Evolutionary conservation across 2,888 invertebrate genomes (phyloP).

Genomic region (Meganola albula): DNA sequence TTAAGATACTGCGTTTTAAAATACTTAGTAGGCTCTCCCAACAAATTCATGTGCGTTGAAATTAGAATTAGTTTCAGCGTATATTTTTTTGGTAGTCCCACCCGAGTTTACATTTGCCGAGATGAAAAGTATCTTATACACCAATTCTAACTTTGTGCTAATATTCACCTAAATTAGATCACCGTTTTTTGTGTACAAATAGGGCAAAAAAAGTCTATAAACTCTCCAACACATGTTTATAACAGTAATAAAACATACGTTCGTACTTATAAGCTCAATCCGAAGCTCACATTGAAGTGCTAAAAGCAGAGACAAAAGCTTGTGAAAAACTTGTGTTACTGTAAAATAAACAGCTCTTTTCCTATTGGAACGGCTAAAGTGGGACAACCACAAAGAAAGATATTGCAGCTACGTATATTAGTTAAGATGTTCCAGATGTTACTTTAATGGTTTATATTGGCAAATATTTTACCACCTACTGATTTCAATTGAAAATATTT

Average conservation of each 20-base stretch:
- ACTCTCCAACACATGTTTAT: too few species aligned
- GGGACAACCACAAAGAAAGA: conserved; percentile 26
- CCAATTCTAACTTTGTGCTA: too few species aligned
- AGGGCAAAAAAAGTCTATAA: too few species aligned
- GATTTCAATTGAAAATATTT: not conserved
- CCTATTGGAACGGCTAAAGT: conserved; percentile 29
- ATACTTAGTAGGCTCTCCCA: too few species aligned
- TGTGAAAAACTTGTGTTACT: conserved; percentile 31
- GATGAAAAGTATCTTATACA: too few species aligned
- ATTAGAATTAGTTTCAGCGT: too few species aligned
- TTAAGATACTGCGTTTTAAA: too few species aligned
- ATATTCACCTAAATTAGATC: too few species aligned
- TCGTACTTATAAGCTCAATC: conserved; percentile 14
- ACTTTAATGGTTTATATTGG: conserved; percentile 28
- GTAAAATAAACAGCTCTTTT: conserved; percentile 30
- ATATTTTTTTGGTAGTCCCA: too few species aligned
- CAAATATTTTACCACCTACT: conserved; percentile 15
- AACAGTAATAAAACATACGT: not conserved
- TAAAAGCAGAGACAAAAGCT: conserved; percentile 23
- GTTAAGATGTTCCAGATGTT: conserved; percentile 28
- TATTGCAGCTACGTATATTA: conserved; percentile 19
- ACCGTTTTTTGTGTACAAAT: too few species aligned
- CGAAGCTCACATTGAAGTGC: conserved; percentile 25
- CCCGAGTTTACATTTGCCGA: too few species aligned
- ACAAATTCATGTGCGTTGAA: too few species aligned